phyloP scores from a whole-genome alignment of 92 coral and sea anemone species.

The Diadumene lineata region DNA sequence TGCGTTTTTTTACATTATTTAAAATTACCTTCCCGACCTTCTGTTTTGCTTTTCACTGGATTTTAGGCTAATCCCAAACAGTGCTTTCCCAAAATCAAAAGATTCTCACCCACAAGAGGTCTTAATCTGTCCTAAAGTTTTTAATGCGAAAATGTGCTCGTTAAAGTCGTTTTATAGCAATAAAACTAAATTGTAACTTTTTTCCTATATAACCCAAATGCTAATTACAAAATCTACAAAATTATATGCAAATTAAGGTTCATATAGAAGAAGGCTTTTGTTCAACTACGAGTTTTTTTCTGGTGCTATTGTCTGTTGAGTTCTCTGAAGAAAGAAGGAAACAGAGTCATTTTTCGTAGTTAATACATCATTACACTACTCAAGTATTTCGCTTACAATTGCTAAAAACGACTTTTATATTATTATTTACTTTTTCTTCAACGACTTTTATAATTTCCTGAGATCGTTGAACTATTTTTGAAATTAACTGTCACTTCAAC shows the following conservation, averaged over 20 bases:
- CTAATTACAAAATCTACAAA: not conserved
- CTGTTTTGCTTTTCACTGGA: constrained; percentile 19
- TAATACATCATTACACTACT: not conserved
- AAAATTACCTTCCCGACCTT: constrained; percentile 9
- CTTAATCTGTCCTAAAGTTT: constrained; percentile 15
- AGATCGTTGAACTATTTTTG: not conserved
- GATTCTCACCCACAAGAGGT: constrained; percentile 19
- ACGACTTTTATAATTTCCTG: constrained; percentile 2
- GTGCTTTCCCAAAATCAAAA: constrained; percentile 2
- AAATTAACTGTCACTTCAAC: constrained; percentile 10
- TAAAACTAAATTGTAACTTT: not conserved
- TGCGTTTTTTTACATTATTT: too few species aligned
- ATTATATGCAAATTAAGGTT: constrained; percentile 1
- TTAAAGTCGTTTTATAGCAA: not conserved
- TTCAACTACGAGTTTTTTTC: not conserved
- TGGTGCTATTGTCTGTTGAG: not conserved
- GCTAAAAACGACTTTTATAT: not conserved
- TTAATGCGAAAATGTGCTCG: not conserved
- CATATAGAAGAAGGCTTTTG: not conserved
- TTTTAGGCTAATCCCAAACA: constrained; percentile 38
- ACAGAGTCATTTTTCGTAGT: not conserved
- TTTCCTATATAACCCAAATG: not conserved
- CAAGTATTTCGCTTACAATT: constrained; percentile 4
- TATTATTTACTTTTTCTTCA: constrained; percentile 1
- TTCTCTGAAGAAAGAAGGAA: not conserved